Evolutionary conservation across 2,113 vertebrate genomes (phyloP).

Genomic region (Lycaon pictus): DNA sequence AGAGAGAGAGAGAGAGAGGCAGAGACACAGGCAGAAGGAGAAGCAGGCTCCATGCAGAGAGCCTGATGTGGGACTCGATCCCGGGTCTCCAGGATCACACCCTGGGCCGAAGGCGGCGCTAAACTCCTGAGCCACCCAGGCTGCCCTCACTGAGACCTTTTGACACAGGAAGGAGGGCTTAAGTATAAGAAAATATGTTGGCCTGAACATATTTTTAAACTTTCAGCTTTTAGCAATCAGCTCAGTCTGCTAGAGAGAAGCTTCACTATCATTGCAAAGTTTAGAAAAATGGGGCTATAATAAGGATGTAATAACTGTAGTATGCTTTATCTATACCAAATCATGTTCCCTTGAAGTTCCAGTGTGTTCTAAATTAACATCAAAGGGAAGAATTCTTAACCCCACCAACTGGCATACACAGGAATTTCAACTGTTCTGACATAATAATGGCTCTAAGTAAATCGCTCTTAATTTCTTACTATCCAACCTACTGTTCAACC

Average conservation of each 20-base stretch:
- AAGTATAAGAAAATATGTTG: not conserved
- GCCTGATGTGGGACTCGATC: no score
- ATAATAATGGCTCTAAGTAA: not conserved
- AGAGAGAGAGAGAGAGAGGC: no score
- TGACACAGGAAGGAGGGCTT: not conserved
- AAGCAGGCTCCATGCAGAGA: no score
- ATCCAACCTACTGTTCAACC: conserved; percentile 63
- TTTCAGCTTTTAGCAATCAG: not conserved
- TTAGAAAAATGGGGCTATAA: not conserved
- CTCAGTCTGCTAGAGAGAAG: not conserved
- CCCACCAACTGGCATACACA: conserved; percentile 76
- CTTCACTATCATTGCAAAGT: not conserved
- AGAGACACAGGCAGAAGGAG: no score
- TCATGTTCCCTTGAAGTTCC: not conserved
- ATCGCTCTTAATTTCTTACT: conserved; percentile 69
- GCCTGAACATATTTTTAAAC: not conserved
- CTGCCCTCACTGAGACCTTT: not conserved
- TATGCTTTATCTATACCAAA: conserved; percentile 11
- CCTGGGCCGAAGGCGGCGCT: no score
- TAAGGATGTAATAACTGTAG: not conserved
- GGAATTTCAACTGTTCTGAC: conserved; percentile 70
- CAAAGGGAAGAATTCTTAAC: conserved; percentile 66
- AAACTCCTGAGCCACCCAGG: no score
- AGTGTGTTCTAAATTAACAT: conserved; percentile 43
- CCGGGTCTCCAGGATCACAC: no score